Conservation (phyloP, 2,113 vertebrate genomes). For the Megaceryle maxima region DNA sequence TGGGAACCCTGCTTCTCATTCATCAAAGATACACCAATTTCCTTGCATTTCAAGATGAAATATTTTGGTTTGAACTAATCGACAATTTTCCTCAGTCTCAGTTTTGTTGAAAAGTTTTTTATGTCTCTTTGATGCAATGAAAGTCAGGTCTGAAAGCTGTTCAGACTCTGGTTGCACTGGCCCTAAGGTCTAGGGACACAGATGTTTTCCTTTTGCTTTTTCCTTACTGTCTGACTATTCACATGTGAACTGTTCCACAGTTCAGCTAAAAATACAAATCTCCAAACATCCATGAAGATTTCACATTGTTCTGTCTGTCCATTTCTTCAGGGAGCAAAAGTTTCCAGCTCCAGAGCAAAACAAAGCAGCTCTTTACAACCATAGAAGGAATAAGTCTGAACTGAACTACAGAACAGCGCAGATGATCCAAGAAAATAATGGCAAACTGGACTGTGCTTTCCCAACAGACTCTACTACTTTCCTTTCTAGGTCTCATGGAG, state of each 20-base stretch:
- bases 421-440: neutral
- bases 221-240: neutral
- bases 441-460: neutral
- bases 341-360: neutral
- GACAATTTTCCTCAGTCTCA: neutral
- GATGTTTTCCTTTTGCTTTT: neutral
- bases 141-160: neutral
- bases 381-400: neutral
- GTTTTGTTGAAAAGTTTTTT: neutral
- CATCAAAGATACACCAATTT: neutral
- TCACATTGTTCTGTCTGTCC: neutral
- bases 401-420: neutral
- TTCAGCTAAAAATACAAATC: conserved; percentile 25
- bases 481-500: neutral
- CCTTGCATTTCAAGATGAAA: neutral
- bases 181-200: neutral
- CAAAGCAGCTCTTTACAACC: neutral
- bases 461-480: neutral
- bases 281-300: neutral
- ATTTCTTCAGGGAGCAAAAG: neutral
- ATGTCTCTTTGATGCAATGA: neutral
- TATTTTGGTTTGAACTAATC: neutral
- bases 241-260: neutral
- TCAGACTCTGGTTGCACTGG: neutral
- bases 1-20: neutral